phyloP scores from a whole-genome alignment of 2,797 vertebrate genomes.

The Knipowitschia caucasica region DNA sequence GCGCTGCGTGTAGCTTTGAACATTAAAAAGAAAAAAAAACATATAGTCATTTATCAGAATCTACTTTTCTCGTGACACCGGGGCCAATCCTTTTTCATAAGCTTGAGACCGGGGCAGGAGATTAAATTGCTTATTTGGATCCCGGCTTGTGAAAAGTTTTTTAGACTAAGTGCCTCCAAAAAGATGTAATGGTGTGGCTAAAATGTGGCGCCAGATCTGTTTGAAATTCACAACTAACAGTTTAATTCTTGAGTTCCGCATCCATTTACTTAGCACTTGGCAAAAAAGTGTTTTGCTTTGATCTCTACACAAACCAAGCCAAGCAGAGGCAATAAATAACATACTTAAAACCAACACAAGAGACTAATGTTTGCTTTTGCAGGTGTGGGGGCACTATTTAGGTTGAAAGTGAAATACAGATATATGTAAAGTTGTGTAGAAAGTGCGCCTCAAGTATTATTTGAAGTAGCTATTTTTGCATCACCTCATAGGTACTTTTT shows the following conservation, averaged over 20 bases:
- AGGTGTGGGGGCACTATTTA: background rate
- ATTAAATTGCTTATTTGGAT: conserved; percentile 62
- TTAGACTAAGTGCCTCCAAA: conserved; percentile 42
- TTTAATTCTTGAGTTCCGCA: conserved; percentile 24
- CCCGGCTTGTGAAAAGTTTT: conserved; percentile 44
- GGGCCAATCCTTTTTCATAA: conserved; percentile 53
- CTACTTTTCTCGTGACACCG: conserved; percentile 36
- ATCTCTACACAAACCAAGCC: background rate
- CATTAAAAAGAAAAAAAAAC: conserved; percentile 10
- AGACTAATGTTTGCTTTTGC: too few relatives aligned
- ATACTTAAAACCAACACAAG: background rate
- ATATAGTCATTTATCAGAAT: conserved; percentile 16
- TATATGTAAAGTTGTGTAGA: too few relatives aligned
- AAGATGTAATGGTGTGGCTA: conserved; percentile 15
- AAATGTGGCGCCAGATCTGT: conserved; percentile 29
- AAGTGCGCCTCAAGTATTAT: too few relatives aligned
- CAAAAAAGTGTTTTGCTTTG: conserved; percentile 2
- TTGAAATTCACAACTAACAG: conserved; percentile 16
- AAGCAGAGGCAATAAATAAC: background rate
- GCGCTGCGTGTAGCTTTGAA: conserved; percentile 23
- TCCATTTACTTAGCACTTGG: conserved; percentile 2
- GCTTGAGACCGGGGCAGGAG: conserved; percentile 35
- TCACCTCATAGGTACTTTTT: too few relatives aligned
- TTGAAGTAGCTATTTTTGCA: too few relatives aligned
- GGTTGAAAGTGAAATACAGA: background rate